phyloP scores from a whole-genome alignment of 1,140 invertebrate species.

The Diorhabda carinulata region DNA sequence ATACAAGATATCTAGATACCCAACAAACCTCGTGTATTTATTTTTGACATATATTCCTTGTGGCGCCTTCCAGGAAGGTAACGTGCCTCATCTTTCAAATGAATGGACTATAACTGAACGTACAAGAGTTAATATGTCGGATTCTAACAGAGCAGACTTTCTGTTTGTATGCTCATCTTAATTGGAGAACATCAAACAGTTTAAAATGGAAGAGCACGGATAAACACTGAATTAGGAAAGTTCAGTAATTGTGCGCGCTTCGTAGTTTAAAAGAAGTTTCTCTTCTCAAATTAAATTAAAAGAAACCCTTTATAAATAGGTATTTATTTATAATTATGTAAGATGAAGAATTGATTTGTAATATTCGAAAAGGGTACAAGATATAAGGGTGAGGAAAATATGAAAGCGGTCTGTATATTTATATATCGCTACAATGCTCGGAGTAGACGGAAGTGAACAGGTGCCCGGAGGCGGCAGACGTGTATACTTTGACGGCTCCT shows the following conservation, averaged over 20 bases:
- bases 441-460: constrained; percentile 16
- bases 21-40: too few species aligned
- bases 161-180: neutral
- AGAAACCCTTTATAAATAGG: neutral
- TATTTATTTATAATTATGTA: neutral
- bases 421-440: constrained; percentile 8
- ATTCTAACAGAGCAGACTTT: neutral
- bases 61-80: too few species aligned
- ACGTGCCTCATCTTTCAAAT: too few species aligned
- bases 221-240: neutral
- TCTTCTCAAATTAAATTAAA: neutral
- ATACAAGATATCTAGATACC: too few species aligned
- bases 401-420: constrained; percentile 2
- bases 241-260: neutral
- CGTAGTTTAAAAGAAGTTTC: neutral
- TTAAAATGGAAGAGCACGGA: neutral
- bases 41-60: too few species aligned
- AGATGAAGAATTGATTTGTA: neutral
- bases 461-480: constrained; percentile 11
- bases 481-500: constrained; percentile 9
- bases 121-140: too few species aligned
- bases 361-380: neutral
- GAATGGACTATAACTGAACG: too few species aligned
- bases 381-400: neutral
- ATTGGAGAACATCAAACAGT: neutral